A percentile compares a stretch with the other conserved stretches of the same genome.
These are phyloP conservation scores for Pseudomyrmex pallidus DNA, from an alignment of 1,140 invertebrate species.

Conservation along the genomic window DNA sequence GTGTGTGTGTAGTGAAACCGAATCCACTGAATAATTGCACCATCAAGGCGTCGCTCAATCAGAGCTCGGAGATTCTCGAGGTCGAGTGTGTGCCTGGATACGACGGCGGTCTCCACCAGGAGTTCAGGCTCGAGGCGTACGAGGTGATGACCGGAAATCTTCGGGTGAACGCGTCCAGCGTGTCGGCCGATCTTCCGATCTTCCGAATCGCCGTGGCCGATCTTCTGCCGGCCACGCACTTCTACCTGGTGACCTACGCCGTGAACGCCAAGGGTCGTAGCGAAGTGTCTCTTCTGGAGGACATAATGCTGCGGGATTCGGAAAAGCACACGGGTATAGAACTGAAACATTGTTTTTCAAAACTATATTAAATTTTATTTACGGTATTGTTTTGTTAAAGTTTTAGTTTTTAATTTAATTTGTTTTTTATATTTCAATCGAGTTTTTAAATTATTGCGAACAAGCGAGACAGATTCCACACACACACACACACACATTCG, in stretches of 20 bases:
- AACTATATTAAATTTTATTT: neutral
- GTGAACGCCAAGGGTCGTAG: conserved; percentile 95
- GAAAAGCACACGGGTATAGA: conserved; percentile 92
- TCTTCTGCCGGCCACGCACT: conserved; percentile 87
- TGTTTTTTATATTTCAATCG: neutral
- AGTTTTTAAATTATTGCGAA: neutral
- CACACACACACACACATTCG: neutral
- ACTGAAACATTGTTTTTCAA: no score
- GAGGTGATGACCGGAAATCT: conserved; percentile 89
- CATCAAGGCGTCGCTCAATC: conserved; percentile 89
- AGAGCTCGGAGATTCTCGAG: conserved; percentile 89
- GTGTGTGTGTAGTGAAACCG: conserved; percentile 88
- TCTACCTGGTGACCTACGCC: conserved; percentile 91
- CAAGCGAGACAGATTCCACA: no score
- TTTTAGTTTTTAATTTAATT: neutral
- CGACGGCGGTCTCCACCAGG: conserved; percentile 93
- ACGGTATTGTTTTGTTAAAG: neutral
- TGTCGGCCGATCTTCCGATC: conserved; percentile 86
- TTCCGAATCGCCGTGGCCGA: conserved; percentile 90
- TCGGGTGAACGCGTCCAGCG: conserved; percentile 88
- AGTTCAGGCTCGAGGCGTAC: conserved; percentile 92
- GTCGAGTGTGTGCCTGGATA: conserved; percentile 92
- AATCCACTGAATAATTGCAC: conserved; percentile 94
- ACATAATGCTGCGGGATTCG: conserved; percentile 94
- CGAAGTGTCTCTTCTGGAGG: conserved; percentile 92